These are phyloP conservation scores for Cephonodes hylas DNA, from an alignment of 2,888 invertebrate species.

Conservation along the genomic window DNA sequence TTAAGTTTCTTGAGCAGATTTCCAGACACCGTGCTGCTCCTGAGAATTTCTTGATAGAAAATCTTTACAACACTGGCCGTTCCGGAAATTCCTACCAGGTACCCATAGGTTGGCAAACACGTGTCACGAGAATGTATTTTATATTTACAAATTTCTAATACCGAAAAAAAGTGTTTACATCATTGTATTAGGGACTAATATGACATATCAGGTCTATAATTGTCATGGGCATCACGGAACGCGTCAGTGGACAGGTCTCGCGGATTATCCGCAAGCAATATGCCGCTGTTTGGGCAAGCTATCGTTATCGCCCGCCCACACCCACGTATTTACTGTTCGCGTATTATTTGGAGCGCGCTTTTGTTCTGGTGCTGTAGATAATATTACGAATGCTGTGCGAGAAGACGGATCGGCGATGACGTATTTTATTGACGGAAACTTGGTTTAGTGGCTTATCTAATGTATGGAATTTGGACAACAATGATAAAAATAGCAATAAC, in stretches of 20 bases:
- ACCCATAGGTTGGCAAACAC: no score
- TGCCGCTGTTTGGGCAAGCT: constrained; percentile 50
- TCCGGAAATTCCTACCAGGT: no score
- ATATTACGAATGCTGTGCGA: not conserved
- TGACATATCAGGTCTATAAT: constrained; percentile 6
- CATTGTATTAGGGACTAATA: not conserved
- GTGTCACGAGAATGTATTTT: no score
- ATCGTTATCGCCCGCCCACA: constrained; percentile 46
- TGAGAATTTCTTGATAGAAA: no score
- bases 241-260: constrained; percentile 40
- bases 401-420: not conserved
- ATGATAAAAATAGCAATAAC: no score
- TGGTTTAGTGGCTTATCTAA: no score
- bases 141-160: no score
- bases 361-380: constrained; percentile 5
- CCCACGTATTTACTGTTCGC: constrained; percentile 47
- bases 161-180: no score
- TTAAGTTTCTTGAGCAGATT: no score
- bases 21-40: no score
- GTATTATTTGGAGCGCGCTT: constrained; percentile 21
- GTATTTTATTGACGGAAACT: not conserved
- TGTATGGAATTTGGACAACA: no score
- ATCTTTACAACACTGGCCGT: no score
- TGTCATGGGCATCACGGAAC: constrained; percentile 38
- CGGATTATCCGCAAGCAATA: constrained; percentile 58